phyloP scores from a whole-genome alignment of 2,797 vertebrate species.

The Anguilla obscura region DNA sequence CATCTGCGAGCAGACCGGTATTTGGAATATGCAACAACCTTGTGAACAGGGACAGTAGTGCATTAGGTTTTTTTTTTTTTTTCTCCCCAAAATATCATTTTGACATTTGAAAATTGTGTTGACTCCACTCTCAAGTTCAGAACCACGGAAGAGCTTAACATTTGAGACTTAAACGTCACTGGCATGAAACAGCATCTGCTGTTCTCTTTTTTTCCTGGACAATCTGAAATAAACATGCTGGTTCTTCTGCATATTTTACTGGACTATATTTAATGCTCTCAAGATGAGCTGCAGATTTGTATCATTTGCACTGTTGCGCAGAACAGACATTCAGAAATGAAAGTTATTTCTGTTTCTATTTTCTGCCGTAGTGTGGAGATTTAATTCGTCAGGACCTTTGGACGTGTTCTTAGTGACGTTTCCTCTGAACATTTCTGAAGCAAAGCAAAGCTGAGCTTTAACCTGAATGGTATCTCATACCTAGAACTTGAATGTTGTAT shows the following conservation, averaged over 20 bases:
- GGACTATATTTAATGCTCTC: neutral
- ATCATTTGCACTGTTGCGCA: neutral
- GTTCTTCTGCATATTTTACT: neutral
- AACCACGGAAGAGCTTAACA: neutral
- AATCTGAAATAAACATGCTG: neutral
- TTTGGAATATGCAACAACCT: neutral
- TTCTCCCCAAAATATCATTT: neutral
- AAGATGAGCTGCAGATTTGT: neutral
- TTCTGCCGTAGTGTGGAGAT: neutral
- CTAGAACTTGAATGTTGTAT: neutral
- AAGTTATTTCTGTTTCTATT: neutral
- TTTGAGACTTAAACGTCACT: neutral
- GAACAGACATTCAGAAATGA: neutral
- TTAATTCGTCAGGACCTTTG: neutral
- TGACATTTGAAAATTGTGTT: neutral
- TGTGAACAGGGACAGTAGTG: neutral
- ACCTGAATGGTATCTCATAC: neutral
- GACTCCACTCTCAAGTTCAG: neutral
- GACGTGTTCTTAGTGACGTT: neutral
- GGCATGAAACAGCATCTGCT: neutral
- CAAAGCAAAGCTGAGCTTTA: neutral
- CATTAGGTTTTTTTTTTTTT: neutral
- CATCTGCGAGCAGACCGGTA: neutral
- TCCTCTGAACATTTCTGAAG: neutral
- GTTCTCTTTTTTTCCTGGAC: neutral